A percentile compares a stretch with the other conserved stretches of the same genome.
These are phyloP conservation scores for Leucania comma DNA, from an alignment of 2,888 invertebrate species.

Conservation along the genomic window DNA sequence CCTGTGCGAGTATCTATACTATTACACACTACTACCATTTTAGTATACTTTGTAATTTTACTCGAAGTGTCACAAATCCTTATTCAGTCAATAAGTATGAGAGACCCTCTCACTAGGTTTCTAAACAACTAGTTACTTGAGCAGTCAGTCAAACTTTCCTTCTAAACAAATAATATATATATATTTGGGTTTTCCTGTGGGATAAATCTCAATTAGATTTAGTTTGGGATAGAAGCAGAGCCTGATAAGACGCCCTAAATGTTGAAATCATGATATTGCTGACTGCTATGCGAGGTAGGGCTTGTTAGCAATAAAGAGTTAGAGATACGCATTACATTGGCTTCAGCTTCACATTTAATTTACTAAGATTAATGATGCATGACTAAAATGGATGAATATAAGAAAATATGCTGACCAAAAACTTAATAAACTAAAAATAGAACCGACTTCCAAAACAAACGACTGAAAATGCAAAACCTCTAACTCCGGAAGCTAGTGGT, in stretches of 20 bases:
- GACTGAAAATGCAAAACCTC: too few relatives aligned
- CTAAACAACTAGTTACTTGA: not conserved
- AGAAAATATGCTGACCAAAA: not conserved
- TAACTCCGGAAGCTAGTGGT: too few relatives aligned
- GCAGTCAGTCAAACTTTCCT: not conserved
- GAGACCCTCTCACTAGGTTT: not conserved
- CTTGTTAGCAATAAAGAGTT: not conserved
- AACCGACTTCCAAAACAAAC: too few relatives aligned
- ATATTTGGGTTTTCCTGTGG: slow-evolving; percentile 11
- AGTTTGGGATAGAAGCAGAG: slow-evolving; percentile 13
- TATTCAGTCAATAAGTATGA: not conserved
- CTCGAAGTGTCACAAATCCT: not conserved
- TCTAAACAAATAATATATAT: not conserved
- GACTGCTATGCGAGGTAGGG: not conserved
- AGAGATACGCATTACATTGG: not conserved
- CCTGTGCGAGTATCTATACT: slow-evolving; percentile 58
- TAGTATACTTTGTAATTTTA: slow-evolving; percentile 18
- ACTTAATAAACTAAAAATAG: too few relatives aligned
- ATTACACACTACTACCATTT: slow-evolving; percentile 15
- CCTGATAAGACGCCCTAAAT: slow-evolving; percentile 27
- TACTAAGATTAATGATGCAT: not conserved
- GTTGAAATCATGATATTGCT: not conserved
- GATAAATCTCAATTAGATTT: slow-evolving; percentile 18
- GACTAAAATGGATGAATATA: not conserved
- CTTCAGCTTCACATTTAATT: not conserved